Evolutionary conservation across 2,888 invertebrate genomes (phyloP).

Genomic region (Lissonota sp.): DNA sequence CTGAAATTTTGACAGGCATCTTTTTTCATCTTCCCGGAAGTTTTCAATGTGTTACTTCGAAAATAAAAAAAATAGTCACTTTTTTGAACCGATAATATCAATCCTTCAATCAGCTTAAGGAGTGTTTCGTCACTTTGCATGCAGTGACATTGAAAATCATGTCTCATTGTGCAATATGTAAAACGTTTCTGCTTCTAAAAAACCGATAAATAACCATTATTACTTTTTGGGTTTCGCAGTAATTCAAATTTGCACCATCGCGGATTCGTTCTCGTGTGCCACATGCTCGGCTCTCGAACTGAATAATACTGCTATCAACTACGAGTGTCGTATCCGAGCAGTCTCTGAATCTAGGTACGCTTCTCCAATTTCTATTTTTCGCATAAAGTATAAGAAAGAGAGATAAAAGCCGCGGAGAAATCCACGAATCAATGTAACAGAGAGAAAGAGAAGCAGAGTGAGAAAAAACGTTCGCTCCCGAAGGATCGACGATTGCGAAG

Average conservation of each 20-base stretch:
- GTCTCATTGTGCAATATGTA: not conserved
- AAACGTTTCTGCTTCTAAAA: not conserved
- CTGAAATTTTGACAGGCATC: too few species aligned
- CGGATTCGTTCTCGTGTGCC: not conserved
- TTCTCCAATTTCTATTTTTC: not conserved
- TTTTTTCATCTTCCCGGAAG: too few species aligned
- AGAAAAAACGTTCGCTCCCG: conserved; percentile 29
- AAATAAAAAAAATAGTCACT: too few species aligned
- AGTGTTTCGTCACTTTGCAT: too few species aligned
- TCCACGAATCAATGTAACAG: conserved; percentile 47
- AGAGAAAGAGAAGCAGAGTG: conserved; percentile 37
- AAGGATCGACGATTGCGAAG: conserved; percentile 20
- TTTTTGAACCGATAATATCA: too few species aligned
- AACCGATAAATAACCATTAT: not conserved
- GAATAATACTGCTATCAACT: not conserved
- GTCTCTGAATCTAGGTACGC: conserved; percentile 1
- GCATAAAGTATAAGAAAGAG: conserved; percentile 5
- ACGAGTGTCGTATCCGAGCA: not conserved
- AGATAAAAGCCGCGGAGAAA: not conserved
- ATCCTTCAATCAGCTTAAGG: too few species aligned
- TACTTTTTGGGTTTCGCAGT: not conserved
- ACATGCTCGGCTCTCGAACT: not conserved
- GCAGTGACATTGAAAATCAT: too few species aligned
- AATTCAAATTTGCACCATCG: not conserved
- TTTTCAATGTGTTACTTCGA: too few species aligned